Evolutionary conservation across 2,797 vertebrate species (phyloP), one percentile per base, ranked within the genome.

Genomic region (Morelia viridis): DNA sequence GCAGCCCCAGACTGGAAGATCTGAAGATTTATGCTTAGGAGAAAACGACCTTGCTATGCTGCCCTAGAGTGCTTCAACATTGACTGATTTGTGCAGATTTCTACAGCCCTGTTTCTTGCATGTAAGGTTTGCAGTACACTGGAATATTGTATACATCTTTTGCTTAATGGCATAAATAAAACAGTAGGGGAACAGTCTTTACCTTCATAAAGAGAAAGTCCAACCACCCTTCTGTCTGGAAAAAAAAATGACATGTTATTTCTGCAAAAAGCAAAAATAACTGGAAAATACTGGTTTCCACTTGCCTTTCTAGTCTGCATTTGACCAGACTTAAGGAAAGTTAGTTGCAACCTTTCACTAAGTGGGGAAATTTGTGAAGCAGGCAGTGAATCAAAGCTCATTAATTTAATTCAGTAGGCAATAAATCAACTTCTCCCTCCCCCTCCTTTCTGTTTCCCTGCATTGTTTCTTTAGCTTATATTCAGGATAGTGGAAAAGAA

Each of bases 401-500:
- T 60, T 94, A 92, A 56, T 80, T 93, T 83, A 92, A 64, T 92
- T 93, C 0, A 0, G 0, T 80, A 91, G 89, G 71, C 91, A 93
- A 94, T 95, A 92, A 89, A 83, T 94, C 35, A 87, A 12, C 31
- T 4, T n/a, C 31, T 90, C 35, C 24, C 28, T 4, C 58, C 61
- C 58, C 19, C 28, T 10, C 28, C 57, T 93, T n/a, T 93, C 41
- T 50, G 22, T 89, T 95, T 92, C 91, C 60, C 35, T 87, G 24
- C 90, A 90, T 89, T 93, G 64, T 93, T 96, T 89, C 5, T 58
- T 91, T 92, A 31, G 35, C 61, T 92, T 86, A 91, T 95, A 90
- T 60, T 90, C 85, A 4, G 88, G 80, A n/a, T 83, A 87, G 80
- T 22, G 41, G 87, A 8, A 2, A 12, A 89, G 26, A 31, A 87